Evolutionary conservation across 2,113 vertebrate species (phyloP).

Genomic region (Plotosus lineatus): DNA sequence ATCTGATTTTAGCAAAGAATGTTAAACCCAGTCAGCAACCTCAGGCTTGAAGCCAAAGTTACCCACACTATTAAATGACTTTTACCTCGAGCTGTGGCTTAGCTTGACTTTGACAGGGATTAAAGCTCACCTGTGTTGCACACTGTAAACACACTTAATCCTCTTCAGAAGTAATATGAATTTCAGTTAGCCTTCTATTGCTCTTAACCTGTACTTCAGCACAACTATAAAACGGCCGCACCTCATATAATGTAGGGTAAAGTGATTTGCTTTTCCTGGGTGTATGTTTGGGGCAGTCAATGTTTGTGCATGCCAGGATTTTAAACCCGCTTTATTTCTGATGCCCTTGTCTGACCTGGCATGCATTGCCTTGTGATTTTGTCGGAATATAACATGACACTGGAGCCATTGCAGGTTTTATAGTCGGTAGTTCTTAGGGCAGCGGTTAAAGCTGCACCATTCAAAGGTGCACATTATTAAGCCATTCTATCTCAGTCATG

Average conservation of each 20-base stretch:
- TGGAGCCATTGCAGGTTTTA: background rate
- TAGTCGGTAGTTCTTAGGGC: background rate
- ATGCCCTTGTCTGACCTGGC: background rate
- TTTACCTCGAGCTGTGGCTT: conserved; percentile 33
- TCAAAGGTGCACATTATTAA: conserved; percentile 25
- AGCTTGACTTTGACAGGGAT: conserved; percentile 37
- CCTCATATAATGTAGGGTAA: conserved; percentile 23
- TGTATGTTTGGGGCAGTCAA: background rate
- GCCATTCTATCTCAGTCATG: background rate
- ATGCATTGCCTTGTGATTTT: conserved; percentile 1
- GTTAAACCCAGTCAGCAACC: background rate
- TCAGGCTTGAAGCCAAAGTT: conserved; percentile 15
- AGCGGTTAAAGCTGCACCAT: background rate
- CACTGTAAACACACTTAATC: conserved; percentile 36
- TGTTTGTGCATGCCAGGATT: background rate
- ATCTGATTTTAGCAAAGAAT: background rate
- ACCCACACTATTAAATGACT: conserved; percentile 29
- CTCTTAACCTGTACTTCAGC: conserved; percentile 12
- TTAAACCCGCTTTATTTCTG: background rate
- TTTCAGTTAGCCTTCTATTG: conserved; percentile 30
- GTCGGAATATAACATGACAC: background rate
- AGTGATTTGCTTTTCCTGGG: background rate
- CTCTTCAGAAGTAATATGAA: conserved; percentile 28
- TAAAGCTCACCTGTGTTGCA: conserved; percentile 23
- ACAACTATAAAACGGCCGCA: conserved; percentile 17